Evolutionary conservation across 2,113 vertebrate genomes (phyloP).

Genomic region (Alces alces): DNA sequence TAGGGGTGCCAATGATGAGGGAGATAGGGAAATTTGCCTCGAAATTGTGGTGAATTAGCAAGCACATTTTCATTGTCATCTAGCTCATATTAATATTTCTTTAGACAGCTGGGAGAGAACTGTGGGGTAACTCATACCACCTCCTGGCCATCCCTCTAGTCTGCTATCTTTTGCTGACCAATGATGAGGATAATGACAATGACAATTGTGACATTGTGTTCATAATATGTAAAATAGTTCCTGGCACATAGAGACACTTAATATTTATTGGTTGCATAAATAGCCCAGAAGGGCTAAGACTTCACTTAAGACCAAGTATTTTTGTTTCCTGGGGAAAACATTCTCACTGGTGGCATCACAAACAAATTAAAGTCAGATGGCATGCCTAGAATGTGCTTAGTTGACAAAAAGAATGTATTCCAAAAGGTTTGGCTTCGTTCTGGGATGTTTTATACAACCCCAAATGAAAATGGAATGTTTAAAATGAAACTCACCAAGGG

Average conservation of each 20-base stretch:
- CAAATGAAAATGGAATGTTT: neutral
- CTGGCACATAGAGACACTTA: neutral
- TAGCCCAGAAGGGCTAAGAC: neutral
- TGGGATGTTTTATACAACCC: neutral
- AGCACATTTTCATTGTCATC: neutral
- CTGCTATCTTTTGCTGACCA: neutral
- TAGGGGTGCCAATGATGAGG: neutral
- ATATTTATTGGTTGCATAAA: neutral
- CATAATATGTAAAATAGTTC: neutral
- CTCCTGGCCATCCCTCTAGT: neutral
- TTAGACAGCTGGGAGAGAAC: neutral
- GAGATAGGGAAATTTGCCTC: neutral
- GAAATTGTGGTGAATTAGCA: neutral
- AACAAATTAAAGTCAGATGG: constrained; percentile 25
- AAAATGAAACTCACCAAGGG: neutral
- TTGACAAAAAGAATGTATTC: constrained; percentile 15
- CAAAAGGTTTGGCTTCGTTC: neutral
- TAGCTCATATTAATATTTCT: neutral
- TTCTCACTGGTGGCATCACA: constrained; percentile 15
- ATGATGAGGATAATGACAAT: neutral
- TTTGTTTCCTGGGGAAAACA: neutral
- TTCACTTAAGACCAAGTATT: neutral
- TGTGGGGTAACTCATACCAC: rapidly evolving
- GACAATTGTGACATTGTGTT: neutral
- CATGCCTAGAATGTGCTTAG: neutral